Evolutionary conservation across 2,797 vertebrate genomes (phyloP).

Genomic region (Onychomys leucogaster): DNA sequence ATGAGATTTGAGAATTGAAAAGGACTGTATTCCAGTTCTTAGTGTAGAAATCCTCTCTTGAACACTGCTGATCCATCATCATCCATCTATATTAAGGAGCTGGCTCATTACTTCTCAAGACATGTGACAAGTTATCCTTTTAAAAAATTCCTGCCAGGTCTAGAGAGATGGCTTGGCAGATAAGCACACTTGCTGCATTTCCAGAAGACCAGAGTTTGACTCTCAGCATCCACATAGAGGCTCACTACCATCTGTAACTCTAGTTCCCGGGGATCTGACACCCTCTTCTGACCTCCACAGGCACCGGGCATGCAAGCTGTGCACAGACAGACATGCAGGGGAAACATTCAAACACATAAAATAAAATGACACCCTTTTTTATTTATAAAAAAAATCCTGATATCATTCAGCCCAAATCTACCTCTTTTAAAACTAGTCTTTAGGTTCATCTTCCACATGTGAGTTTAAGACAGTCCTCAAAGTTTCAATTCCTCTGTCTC

Average conservation of each 20-base stretch:
- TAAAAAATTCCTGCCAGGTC: not conserved
- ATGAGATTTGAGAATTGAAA: slow-evolving; percentile 47
- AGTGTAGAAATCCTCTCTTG: not conserved
- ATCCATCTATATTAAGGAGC: not conserved
- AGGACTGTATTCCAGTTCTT: not conserved
- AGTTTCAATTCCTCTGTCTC: slow-evolving; percentile 30
- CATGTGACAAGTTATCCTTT: not conserved
- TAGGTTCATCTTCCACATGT: not conserved
- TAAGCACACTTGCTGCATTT: not conserved
- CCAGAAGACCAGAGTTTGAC: not conserved
- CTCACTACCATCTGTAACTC: not conserved
- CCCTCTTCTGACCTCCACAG: not conserved
- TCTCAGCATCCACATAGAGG: not conserved
- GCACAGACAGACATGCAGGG: not conserved
- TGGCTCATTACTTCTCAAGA: slow-evolving; percentile 48
- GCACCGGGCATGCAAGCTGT: not conserved
- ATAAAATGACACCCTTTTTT: not conserved
- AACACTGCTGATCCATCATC: not conserved
- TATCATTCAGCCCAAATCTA: slow-evolving; percentile 32
- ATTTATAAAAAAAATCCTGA: not conserved
- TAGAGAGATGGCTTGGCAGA: not conserved
- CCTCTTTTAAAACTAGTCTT: slow-evolving; percentile 38
- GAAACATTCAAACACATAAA: not conserved
- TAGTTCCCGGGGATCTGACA: not conserved
- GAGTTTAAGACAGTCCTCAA: slow-evolving; percentile 43